These are phyloP conservation scores for Lordiphosa stackelbergi DNA, from an alignment of 1,140 invertebrate genomes.

Conservation along the genomic window DNA sequence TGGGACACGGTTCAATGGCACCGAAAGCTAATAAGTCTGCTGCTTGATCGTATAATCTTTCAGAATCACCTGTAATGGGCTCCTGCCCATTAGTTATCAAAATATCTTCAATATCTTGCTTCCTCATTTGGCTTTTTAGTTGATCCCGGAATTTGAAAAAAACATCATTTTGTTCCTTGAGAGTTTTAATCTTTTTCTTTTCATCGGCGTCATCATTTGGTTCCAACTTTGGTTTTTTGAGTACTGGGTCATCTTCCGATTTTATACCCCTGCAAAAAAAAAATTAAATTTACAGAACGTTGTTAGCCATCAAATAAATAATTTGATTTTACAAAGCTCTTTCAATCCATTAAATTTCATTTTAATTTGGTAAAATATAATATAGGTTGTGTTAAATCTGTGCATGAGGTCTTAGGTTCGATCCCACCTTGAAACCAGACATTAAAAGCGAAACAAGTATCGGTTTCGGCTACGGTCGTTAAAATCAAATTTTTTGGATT, in stretches of 20 bases:
- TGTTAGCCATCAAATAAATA: too few species aligned
- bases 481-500: too few species aligned
- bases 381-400: too few species aligned
- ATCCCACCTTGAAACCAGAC: too few species aligned
- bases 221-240: slow-evolving; percentile 85
- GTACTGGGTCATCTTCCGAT: slow-evolving; percentile 79
- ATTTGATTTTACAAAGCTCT: too few species aligned
- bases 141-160: slow-evolving; percentile 83
- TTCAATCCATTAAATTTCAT: too few species aligned
- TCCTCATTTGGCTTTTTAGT: slow-evolving; percentile 79
- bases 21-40: slow-evolving; percentile 94
- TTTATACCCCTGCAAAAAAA: slow-evolving; percentile 78
- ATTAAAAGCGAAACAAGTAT: too few species aligned
- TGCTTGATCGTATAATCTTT: slow-evolving; percentile 86
- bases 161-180: slow-evolving; percentile 88
- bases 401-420: too few species aligned
- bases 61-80: slow-evolving; percentile 81
- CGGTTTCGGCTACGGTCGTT: too few species aligned
- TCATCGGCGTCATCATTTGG: slow-evolving; percentile 79
- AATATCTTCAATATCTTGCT: slow-evolving; percentile 81
- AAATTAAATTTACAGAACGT: not conserved
- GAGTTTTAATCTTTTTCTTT: slow-evolving; percentile 78
- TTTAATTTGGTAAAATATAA: too few species aligned
- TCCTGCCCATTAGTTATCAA: slow-evolving; percentile 86
- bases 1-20: slow-evolving; percentile 85